phyloP scores from a whole-genome alignment of 2,888 invertebrate species.

The Drosophila prolongata region DNA sequence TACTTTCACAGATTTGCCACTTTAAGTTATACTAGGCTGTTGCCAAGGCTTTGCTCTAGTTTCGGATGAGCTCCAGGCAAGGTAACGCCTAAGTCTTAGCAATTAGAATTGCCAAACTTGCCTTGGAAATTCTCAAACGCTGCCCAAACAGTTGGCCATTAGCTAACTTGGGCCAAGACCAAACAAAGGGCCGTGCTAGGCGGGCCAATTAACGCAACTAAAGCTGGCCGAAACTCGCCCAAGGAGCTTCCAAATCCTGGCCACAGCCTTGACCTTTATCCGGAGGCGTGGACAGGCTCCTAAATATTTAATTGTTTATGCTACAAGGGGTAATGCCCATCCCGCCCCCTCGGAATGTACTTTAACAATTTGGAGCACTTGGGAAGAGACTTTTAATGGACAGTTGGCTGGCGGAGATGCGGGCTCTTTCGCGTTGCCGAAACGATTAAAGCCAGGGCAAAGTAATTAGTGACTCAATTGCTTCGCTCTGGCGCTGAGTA shows the following conservation, averaged over 20 bases:
- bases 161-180: constrained; percentile 52
- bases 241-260: constrained; percentile 40
- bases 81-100: constrained; percentile 26
- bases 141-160: constrained; percentile 68
- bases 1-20: constrained; percentile 12
- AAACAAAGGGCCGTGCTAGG: constrained; percentile 63
- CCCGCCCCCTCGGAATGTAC: constrained; percentile 30
- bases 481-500: constrained; percentile 54
- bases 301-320: constrained; percentile 80
- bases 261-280: constrained; percentile 78
- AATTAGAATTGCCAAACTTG: constrained; percentile 34
- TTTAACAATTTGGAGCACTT: constrained; percentile 50
- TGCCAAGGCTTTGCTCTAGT: constrained; percentile 24
- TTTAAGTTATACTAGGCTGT: neutral
- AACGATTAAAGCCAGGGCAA: constrained; percentile 71
- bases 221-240: constrained; percentile 60
- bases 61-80: constrained; percentile 28
- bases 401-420: constrained; percentile 33
- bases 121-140: constrained; percentile 68
- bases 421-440: constrained; percentile 22
- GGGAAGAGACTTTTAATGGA: constrained; percentile 69
- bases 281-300: constrained; percentile 55
- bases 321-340: constrained; percentile 39
- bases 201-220: constrained; percentile 73
- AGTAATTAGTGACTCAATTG: constrained; percentile 81